Base-by-base conservation (phyloP, 1,140 invertebrate species). In the Arctopsyche grandis region DNA sequence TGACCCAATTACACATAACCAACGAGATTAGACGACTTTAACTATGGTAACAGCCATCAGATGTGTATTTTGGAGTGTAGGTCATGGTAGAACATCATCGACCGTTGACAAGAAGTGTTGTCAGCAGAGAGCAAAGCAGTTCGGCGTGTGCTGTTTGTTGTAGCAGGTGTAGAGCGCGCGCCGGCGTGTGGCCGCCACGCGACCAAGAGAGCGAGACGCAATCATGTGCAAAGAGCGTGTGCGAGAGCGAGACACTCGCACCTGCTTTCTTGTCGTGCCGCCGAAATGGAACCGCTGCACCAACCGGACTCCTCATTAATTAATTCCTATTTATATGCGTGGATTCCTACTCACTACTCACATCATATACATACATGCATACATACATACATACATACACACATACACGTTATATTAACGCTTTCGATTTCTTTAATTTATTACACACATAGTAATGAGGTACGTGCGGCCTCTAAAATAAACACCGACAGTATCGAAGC, bases 151-250 rank as follows among this genome's bases (percentile, higher is more conserved):
- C 48, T 52, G 4, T n/a, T 16, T 16, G 48, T 16, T 60, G 58
- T 19, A 16, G 69, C 69, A 71, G 69, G 69, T 71, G 69, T 38
- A 38, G 9, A n/a, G 24, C 69, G 69, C 38, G 43, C 69, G 69
- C 69, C 69, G 78, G 78, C 78, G 78, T 79, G 78, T 79, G 78
- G 24, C 70, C 1, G 78, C 10, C 78, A 66, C 78, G 78, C 69
- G 78, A 66, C 78, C 38, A 66, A 60, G 52, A 22, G 56, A 79
- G 10, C 5, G 60, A 38, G 78, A 79, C 70, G 56, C 9, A 0
- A 7, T 1, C 22, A 78, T 63, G 12, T 19, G 22, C 22, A 5
- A 3, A 22, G 9, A 0, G 0, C 63, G 24, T 12, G 29, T 9
- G 66, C 12, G 21, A 48, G 26, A 77, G 24, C 22, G 63, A 24